Base-by-base conservation (phyloP, 2,888 invertebrate species). In the Campaea margaritaria region DNA sequence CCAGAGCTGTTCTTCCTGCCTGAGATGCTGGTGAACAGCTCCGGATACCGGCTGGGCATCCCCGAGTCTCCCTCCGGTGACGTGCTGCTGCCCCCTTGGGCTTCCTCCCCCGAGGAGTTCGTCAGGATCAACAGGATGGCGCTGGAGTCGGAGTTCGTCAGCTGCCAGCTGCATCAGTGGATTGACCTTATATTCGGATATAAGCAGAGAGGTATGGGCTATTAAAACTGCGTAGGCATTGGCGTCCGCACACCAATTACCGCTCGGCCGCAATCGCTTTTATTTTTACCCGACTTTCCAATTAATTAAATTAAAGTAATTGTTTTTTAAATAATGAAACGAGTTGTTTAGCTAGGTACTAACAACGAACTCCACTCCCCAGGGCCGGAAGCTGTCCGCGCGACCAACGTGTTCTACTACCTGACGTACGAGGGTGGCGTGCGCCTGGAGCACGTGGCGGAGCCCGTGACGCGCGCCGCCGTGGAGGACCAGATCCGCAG, bases 91-190 rank as follows among this genome's bases (percentile, higher is more conserved):
- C 99, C 99, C 0, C 97, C 98, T 0, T 99, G 99, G 99, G 99
- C 99, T 0, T 96, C 96, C 48, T 96, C 97, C 0, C 98, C 99
- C 0, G 99, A 99, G 90, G 99, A 99, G 93, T 99, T 99, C 86
- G 97, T 99, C 60, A 93, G 99, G 67, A 97, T 99, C 78, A 99
- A 99, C 93, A 94, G 99, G 80, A 99, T 99, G 99, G 99, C 99
- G 1, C 93, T 99, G 54, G 99, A 99, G 87, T 99, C 99, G 0
- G 99, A 99, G 91, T 98, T 99, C 83, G 99, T 99, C 14, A 99
- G 99, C 63, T 99, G 99, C 84, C 99, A 99, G 91, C 94, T 99
- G 69, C 99, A 99, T 83, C 99, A 99, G 87, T 99, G 99, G 99
- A 99, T 99, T 75, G 99, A 99, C 89, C 94, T 99, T 69, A 98